phyloP scores from a whole-genome alignment of 2,113 vertebrate genomes.

The Agelaius phoeniceus region DNA sequence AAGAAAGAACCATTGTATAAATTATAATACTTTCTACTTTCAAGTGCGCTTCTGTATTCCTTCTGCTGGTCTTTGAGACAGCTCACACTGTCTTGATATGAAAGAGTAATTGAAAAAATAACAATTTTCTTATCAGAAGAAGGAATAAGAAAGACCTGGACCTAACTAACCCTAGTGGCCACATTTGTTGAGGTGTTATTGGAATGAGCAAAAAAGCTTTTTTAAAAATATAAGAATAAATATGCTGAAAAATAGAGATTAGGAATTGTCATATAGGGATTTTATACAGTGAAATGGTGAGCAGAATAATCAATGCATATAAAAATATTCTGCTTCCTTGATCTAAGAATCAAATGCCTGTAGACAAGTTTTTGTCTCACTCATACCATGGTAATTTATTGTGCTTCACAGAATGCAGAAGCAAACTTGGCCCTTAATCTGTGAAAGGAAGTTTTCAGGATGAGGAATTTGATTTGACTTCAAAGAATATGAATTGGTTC shows the following conservation, averaged over 20 bases:
- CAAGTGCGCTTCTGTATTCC: neutral
- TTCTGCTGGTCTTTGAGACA: neutral
- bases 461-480: slow-evolving; percentile 33
- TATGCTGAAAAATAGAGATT: neutral
- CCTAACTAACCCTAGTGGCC: neutral
- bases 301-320: neutral
- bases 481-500: neutral
- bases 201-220: neutral
- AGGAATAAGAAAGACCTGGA: neutral
- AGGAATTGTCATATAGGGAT: neutral
- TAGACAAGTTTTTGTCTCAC: neutral
- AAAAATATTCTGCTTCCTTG: neutral
- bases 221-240: neutral
- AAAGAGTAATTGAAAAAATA: neutral
- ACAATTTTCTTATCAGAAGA: neutral
- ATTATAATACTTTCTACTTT: neutral
- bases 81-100: neutral
- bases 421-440: neutral
- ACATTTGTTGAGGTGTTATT: neutral
- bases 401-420: neutral
- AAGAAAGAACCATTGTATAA: neutral
- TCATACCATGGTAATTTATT: neutral
- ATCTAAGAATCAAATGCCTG: neutral
- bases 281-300: neutral
- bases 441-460: neutral